Base-by-base conservation (phyloP, 2,888 invertebrate genomes). In the Lissocephala sabroskyi region DNA sequence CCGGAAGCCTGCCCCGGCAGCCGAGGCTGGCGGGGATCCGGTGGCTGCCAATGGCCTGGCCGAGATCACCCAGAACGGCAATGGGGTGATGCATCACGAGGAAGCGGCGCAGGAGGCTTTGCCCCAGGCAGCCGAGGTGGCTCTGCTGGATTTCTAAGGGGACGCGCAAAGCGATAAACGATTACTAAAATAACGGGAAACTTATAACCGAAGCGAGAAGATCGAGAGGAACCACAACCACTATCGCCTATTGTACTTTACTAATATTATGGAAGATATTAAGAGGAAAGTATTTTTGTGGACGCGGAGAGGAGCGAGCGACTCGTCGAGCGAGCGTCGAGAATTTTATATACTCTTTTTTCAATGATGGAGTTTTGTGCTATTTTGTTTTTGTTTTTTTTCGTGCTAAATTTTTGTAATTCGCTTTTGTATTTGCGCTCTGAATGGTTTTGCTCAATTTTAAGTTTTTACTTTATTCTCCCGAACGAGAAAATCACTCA, bases 251-350 rank as follows among this genome's bases (percentile, higher is more conserved):
- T 23, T 7, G 23, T 71, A 73, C 73, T 71, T 73, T 73, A 59
- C 67, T 66, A 71, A 78, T 78, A 71, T 71, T 71, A 70, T 73
- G 60, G n/a, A 71, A 64, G 64, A 74, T 77, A 75, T 77, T 77
- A 59, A 56, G 58, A 39, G 54, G n/a, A 55, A 77, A 75, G 71
- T 67, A 65, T 62, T 9, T 29, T 17, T 30, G 23, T 23, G 7
- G 7, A 23, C 23, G 3, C 3, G 4, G 23, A 23, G 7, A 23
- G 7, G 4, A 7, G 23, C 23, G 23, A 23, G 7, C 23, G 23
- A 23, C 3, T 3, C 23, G 23, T 23, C 7, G 4, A 23, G 23
- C 7, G 45, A 57, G 62, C 58, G 53, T 53, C 39, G 36, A 49
- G n/a, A n/a, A n/a, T n/a, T n/a, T n/a, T n/a, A n/a, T n/a, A n/a